Conservation (phyloP, 2,888 invertebrate genomes). For the Apamea monoglypha region DNA sequence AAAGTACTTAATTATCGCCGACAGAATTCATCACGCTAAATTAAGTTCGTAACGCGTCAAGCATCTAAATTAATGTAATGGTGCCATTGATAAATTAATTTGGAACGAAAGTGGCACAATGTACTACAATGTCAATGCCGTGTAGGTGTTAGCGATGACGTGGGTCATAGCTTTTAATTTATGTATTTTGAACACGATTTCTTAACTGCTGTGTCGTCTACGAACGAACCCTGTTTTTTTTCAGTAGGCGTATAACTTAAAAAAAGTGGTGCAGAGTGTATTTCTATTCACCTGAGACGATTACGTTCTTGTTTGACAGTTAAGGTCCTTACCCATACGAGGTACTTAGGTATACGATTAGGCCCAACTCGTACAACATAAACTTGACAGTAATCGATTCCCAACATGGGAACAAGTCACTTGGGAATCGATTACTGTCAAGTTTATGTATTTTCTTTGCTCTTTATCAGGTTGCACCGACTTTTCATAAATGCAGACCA, state of each 20-base stretch:
- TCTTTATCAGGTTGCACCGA: background rate
- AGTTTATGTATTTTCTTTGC: background rate
- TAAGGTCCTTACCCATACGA: background rate
- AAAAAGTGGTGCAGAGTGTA: background rate
- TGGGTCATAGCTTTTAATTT: constrained; percentile 17
- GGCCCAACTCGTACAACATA: too few relatives aligned
- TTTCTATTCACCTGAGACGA: too few relatives aligned
- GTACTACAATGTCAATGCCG: constrained; percentile 49
- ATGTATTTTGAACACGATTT: constrained; percentile 17
- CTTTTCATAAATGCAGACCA: background rate
- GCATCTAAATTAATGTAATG: constrained; percentile 44
- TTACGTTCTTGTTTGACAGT: background rate
- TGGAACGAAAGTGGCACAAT: constrained; percentile 51
- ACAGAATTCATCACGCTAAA: constrained; percentile 36
- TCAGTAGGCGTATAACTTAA: background rate
- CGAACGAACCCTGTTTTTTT: background rate
- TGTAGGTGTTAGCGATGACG: constrained; percentile 30
- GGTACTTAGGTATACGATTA: background rate
- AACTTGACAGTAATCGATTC: too few relatives aligned
- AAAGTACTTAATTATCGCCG: constrained; percentile 22
- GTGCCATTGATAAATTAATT: constrained; percentile 49
- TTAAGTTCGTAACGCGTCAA: constrained; percentile 30
- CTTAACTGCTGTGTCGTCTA: background rate
- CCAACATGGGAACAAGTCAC: too few relatives aligned
- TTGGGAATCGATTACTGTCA: background rate